A percentile compares a stretch with the other conserved stretches of the same genome.
These are phyloP conservation scores for Lerema accius DNA, from an alignment of 1,140 invertebrate species.

Conservation along the genomic window DNA sequence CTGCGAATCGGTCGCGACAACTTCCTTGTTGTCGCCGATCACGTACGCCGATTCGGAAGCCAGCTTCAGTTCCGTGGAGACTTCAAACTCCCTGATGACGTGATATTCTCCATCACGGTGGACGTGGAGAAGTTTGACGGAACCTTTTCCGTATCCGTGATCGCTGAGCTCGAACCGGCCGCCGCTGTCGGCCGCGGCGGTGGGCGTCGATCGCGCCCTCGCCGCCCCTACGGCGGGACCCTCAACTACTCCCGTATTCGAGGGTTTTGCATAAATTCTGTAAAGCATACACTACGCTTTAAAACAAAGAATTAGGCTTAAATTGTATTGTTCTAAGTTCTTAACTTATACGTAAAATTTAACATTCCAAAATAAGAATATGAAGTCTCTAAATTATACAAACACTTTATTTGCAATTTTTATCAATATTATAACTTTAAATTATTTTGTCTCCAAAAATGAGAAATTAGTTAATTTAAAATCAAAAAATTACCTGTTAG, in stretches of 20 bases:
- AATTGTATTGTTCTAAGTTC: no score
- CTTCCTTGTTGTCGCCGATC: conserved; percentile 86
- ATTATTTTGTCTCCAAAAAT: no score
- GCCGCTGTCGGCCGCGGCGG: conserved; percentile 66
- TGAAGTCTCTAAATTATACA: neutral
- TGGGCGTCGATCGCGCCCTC: conserved; percentile 45
- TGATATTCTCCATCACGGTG: conserved; percentile 85
- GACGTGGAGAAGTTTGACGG: conserved; percentile 88
- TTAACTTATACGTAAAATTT: no score
- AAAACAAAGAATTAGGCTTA: neutral
- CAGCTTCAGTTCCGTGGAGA: conserved; percentile 88
- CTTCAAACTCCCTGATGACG: conserved; percentile 88
- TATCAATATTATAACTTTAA: no score
- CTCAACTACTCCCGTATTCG: conserved; percentile 63
- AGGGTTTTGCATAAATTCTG: conserved; percentile 78
- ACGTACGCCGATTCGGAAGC: conserved; percentile 85
- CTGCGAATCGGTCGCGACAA: conserved; percentile 92
- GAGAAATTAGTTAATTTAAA: neutral
- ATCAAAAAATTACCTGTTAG: conserved; percentile 65
- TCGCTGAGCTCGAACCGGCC: conserved; percentile 85
- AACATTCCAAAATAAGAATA: conserved; percentile 5
- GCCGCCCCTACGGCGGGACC: conserved; percentile 17
- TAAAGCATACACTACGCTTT: conserved; percentile 26
- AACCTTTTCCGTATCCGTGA: conserved; percentile 89
- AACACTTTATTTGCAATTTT: no score